phyloP scores from a whole-genome alignment of 2,113 vertebrate genomes.

The Sinocyclocheilus anshuiensis region DNA sequence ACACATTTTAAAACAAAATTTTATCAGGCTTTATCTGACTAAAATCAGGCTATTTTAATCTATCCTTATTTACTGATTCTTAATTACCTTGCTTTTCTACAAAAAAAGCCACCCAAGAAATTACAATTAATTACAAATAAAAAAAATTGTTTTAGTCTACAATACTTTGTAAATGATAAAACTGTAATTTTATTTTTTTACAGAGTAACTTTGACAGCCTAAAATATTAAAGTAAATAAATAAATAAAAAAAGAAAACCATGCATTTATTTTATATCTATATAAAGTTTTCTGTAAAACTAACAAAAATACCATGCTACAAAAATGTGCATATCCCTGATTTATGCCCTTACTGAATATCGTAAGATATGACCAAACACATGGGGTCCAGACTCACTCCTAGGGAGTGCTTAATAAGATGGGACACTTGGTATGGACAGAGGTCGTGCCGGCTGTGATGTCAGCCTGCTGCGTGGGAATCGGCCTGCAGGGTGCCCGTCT shows the following conservation, averaged over 20 bases:
- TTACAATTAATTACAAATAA: not conserved
- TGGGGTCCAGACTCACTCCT: not conserved
- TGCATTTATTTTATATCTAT: not conserved
- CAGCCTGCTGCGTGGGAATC: conserved; percentile 9
- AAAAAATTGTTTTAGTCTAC: not conserved
- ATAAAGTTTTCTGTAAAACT: not conserved
- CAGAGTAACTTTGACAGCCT: not conserved
- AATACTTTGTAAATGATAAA: not conserved
- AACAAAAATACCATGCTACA: not conserved
- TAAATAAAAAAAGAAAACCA: too few species aligned
- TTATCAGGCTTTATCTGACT: too few species aligned
- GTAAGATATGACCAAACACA: not conserved
- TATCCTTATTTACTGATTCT: not conserved
- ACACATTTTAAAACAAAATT: not conserved
- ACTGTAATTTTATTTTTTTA: not conserved
- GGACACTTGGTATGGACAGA: not conserved
- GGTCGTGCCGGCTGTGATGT: not conserved
- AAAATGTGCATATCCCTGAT: not conserved
- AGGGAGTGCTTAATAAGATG: not conserved
- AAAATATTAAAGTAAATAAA: not conserved
- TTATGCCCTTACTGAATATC: not conserved
- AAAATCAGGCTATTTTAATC: too few species aligned
- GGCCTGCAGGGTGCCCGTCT: conserved; percentile 11
- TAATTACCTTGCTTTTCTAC: too few species aligned
- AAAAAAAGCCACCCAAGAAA: too few species aligned